Base-by-base conservation (phyloP, 2,797 vertebrate genomes). In the Stomatorhinus walkeri region DNA sequence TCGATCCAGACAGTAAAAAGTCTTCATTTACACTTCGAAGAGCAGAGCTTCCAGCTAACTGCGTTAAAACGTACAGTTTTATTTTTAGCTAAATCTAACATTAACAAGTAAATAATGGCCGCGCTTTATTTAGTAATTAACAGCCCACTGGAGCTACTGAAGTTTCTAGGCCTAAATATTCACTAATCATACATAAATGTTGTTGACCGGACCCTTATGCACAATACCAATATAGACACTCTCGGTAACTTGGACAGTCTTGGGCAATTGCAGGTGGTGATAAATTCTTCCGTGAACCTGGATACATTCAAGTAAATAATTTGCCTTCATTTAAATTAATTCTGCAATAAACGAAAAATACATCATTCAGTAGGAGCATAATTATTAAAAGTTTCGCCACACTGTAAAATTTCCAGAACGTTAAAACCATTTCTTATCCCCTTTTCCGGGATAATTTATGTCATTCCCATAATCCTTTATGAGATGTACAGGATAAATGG, bases 1-100 rank as follows among this genome's bases (percentile, higher is more conserved):
- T 95, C 93, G 94, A 95, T 96, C 96, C 95, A 94, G 95, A 94
- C 92, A 92, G 92, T 95, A 96, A 95, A 94, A 95, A 94, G 95
- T 95, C 94, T 95, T 95, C 93, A 95, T 96, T 95, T 95, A 93
- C 93, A 92, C 91, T 94, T 93, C 91, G 93, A 92, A 95, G 94
- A 94, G 92, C 89, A 90, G 79, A 89, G 90, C 93, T 93, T 93
- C 92, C 91, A 93, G 89, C 93, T 92, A 92, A 91, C 88, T 87
- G 87, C 90, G 87, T 90, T 91, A n/a, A 22, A 89, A 91, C 90
- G 92, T 91, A 76, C 1, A 48, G 51, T 56, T 87, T 85, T 49
- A 28, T 16, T 52, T 52, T 87, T 40, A 52, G 16, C 28, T 61
- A 40, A 87, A 32, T 87, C 28, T 87, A 61, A 87, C 52, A 61